Conservation (phyloP, 2,113 vertebrate species). For the Crotalus horridus region DNA sequence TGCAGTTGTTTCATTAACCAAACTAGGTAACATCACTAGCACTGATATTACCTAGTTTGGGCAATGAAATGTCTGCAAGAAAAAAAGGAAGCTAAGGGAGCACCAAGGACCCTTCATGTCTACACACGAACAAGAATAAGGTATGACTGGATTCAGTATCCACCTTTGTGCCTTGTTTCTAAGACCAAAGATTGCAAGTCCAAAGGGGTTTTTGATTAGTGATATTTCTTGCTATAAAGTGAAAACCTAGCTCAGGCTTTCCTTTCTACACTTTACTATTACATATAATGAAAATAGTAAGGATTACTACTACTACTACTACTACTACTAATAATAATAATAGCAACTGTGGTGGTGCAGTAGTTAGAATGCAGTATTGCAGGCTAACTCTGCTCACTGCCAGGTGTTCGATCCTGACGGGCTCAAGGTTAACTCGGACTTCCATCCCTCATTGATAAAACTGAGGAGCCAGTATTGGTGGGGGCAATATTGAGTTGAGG, state of each 20-base stretch:
- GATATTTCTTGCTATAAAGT: neutral
- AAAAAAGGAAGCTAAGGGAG: no score
- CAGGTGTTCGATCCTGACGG: no score
- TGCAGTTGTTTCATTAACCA: neutral
- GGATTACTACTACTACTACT: neutral
- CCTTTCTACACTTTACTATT: neutral
- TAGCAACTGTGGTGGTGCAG: no score
- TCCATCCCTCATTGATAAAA: no score
- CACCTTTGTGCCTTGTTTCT: neutral
- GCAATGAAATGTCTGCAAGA: no score
- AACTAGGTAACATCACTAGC: neutral
- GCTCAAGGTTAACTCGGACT: no score
- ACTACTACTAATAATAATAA: neutral
- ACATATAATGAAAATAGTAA: neutral
- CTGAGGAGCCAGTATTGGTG: no score
- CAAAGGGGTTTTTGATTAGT: neutral
- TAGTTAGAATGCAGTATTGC: no score
- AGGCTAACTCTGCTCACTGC: no score
- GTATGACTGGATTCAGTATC: neutral
- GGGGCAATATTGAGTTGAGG: no score
- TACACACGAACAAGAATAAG: neutral
- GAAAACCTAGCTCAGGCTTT: neutral
- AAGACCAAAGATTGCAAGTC: neutral
- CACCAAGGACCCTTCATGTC: no score
- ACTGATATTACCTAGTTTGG: no score